phyloP scores from a whole-genome alignment of 1,140 invertebrate genomes.

The Drosophila hydei region DNA sequence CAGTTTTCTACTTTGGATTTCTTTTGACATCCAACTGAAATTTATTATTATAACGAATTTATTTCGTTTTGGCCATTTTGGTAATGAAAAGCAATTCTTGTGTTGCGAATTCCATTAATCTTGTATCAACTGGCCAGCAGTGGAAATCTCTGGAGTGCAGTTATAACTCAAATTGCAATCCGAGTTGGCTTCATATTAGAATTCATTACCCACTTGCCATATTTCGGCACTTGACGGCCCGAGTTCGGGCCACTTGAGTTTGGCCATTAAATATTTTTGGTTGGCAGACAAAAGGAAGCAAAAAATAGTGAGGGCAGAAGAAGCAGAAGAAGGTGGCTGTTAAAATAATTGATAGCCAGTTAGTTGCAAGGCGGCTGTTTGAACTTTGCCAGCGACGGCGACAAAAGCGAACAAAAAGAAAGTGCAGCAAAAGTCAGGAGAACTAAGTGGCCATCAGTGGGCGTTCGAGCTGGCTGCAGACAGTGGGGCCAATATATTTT shows the following conservation, averaged over 20 bases:
- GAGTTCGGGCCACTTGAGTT: constrained; percentile 18
- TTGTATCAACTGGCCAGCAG: not conserved
- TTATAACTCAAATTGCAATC: constrained; percentile 17
- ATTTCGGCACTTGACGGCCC: constrained; percentile 50
- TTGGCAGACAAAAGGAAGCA: constrained; percentile 1
- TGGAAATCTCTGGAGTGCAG: constrained; percentile 14
- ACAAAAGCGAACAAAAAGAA: constrained; percentile 42
- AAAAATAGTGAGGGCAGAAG: not conserved
- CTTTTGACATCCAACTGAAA: not conserved
- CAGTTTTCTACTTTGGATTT: not conserved
- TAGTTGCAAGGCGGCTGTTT: constrained; percentile 70
- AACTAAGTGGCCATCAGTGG: constrained; percentile 72
- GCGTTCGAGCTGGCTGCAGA: constrained; percentile 29
- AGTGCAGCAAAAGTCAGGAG: constrained; percentile 65
- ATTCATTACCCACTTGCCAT: constrained; percentile 58
- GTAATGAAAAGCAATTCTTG: constrained; percentile 1
- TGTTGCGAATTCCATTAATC: constrained; percentile 4
- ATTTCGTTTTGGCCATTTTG: not conserved
- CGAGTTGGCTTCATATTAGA: constrained; percentile 66
- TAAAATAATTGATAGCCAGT: constrained; percentile 81
- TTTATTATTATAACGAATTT: constrained; percentile 2
- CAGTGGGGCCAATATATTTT: constrained; percentile 75
- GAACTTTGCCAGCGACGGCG: constrained; percentile 54
- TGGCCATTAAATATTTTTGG: constrained; percentile 51
- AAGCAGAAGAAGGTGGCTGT: constrained; percentile 57